Evolutionary conservation across 64 coral and sea anemone species (phyloP).

Genomic region (Stylophora pistillata): DNA sequence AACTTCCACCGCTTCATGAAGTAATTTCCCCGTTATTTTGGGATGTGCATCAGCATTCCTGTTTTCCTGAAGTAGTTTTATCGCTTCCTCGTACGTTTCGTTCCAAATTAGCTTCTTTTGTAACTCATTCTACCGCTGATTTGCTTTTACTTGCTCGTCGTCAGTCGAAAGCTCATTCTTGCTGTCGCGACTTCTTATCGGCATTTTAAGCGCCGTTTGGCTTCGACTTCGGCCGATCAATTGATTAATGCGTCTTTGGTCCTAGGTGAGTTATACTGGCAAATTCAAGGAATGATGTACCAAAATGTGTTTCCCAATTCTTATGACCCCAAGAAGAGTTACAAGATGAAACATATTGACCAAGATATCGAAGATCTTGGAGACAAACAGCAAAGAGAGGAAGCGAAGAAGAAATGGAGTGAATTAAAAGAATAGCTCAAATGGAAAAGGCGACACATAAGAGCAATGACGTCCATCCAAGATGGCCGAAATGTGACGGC

Average conservation of each 20-base stretch:
- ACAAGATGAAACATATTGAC: conserved; percentile 18
- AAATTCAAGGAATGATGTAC: conserved; percentile 48
- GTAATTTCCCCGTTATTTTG: conserved; percentile 4
- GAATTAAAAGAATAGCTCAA: neutral
- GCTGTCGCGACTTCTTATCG: too few relatives aligned
- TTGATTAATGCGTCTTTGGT: neutral
- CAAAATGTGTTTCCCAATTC: conserved; percentile 16
- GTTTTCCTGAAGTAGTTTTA: conserved; percentile 37
- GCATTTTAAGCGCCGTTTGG: too few relatives aligned
- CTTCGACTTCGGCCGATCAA: too few relatives aligned
- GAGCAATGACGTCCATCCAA: conserved; percentile 32
- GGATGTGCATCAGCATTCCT: conserved; percentile 27
- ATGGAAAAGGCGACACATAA: neutral
- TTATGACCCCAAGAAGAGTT: neutral
- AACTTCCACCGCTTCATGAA: neutral
- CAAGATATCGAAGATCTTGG: neutral
- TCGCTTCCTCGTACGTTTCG: conserved; percentile 34
- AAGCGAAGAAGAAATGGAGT: neutral
- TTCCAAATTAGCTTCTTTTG: conserved; percentile 21
- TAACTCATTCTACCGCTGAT: neutral
- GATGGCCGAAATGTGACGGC: conserved; percentile 6
- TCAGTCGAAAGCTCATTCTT: conserved; percentile 30
- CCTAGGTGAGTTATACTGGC: too few relatives aligned
- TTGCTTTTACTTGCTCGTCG: too few relatives aligned
- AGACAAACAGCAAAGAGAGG: neutral